phyloP scores from a whole-genome alignment of 2,113 vertebrate genomes.

The Ceuthmochares aereus region DNA sequence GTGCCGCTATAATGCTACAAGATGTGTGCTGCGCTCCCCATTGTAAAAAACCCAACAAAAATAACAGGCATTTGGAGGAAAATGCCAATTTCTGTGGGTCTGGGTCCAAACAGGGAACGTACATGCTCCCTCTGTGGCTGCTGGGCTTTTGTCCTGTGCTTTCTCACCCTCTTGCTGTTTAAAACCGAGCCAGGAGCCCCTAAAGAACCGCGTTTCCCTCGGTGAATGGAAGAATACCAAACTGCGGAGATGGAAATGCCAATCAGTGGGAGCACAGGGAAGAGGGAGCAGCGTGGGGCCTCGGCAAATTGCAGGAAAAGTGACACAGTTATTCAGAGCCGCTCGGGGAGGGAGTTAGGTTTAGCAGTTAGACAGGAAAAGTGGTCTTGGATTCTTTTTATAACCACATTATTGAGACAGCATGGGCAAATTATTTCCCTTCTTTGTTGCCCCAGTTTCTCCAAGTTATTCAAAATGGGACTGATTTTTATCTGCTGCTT shows the following conservation, averaged over 20 bases:
- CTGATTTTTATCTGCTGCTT: background rate
- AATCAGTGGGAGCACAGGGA: background rate
- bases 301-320: conserved; percentile 4
- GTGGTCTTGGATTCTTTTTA: background rate
- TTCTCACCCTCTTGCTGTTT: rapidly evolving
- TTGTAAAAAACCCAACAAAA: rapidly evolving
- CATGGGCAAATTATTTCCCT: background rate
- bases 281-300: conserved; percentile 24
- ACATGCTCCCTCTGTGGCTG: rapidly evolving
- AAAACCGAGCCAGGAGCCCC: background rate
- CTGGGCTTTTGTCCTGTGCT: background rate
- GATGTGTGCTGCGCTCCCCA: background rate
- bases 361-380: background rate
- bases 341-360: background rate
- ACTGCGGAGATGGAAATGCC: background rate
- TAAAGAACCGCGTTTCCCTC: rapidly evolving
- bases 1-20: rapidly evolving
- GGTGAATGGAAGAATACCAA: background rate
- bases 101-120: background rate
- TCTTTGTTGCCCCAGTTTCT: background rate
- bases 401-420: background rate
- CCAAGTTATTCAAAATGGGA: background rate
- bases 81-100: background rate
- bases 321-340: background rate
- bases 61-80: background rate